Percentiles rank a stretch among this genome's conserved stretches.
These are phyloP conservation scores for Camponotus vicinus DNA, from an alignment of 1,140 invertebrate species.

Conservation along the genomic window DNA sequence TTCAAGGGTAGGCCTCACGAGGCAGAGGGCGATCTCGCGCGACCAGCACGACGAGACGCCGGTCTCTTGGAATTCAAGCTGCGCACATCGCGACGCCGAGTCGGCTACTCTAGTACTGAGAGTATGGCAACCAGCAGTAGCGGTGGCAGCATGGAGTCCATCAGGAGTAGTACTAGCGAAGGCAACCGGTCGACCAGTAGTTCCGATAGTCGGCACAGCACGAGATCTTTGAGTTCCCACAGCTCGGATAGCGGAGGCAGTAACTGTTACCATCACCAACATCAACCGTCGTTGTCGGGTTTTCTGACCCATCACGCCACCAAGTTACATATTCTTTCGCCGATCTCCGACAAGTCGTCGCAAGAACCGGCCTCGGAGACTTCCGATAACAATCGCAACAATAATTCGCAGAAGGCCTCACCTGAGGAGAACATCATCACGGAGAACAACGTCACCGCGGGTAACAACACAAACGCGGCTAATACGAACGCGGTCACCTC, in stretches of 20 bases:
- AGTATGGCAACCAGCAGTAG: constrained; percentile 94
- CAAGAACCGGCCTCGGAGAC: constrained; percentile 93
- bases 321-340: constrained; percentile 94
- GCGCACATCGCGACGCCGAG: constrained; percentile 85
- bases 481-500: constrained; percentile 86
- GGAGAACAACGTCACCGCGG: constrained; percentile 85
- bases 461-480: constrained; percentile 81
- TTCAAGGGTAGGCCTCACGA: constrained; percentile 89
- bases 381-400: constrained; percentile 92
- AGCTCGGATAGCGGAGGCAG: constrained; percentile 92
- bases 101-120: constrained; percentile 94
- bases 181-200: constrained; percentile 93
- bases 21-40: constrained; percentile 76
- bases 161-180: constrained; percentile 93
- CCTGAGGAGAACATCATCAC: constrained; percentile 87
- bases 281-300: constrained; percentile 87
- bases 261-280: constrained; percentile 85
- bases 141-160: constrained; percentile 93
- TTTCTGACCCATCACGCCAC: constrained; percentile 89
- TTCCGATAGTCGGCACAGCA: constrained; percentile 92
- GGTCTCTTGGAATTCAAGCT: constrained; percentile 82
- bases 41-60: constrained; percentile 75
- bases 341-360: constrained; percentile 96
- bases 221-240: constrained; percentile 91
- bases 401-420: constrained; percentile 91